phyloP scores from a whole-genome alignment of 2,888 invertebrate species.

The Rugalucina vietnamica region DNA sequence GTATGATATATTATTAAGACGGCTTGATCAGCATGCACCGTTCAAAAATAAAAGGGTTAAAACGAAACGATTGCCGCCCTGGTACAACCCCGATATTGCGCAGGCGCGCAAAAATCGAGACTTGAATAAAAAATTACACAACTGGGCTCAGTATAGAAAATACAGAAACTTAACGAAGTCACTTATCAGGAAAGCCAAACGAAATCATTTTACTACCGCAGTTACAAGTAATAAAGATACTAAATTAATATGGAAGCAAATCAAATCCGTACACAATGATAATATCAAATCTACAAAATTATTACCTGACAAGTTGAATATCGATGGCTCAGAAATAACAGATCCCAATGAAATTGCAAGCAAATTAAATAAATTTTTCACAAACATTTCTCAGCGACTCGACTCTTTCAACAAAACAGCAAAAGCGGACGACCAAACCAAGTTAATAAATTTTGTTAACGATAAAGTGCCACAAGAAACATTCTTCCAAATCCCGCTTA shows the following conservation, averaged over 20 bases:
- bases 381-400: not conserved
- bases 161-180: not conserved
- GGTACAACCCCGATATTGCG: not conserved
- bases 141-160: not conserved
- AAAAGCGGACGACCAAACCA: too few relatives aligned
- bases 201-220: not conserved
- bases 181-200: not conserved
- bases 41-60: not conserved
- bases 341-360: not conserved
- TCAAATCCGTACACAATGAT: not conserved
- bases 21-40: not conserved
- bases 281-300: not conserved
- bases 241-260: not conserved
- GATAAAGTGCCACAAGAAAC: too few relatives aligned
- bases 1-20: not conserved
- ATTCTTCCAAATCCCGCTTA: too few relatives aligned
- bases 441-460: too few relatives aligned
- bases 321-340: too few relatives aligned
- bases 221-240: constrained; percentile 1
- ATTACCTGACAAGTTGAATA: not conserved
- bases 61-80: not conserved
- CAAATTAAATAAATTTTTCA: not conserved
- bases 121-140: not conserved
- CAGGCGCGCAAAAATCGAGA: not conserved
- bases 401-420: too few relatives aligned